These are phyloP conservation scores for Philhelius pedissequus DNA, from an alignment of 2,888 invertebrate genomes.

Conservation along the genomic window DNA sequence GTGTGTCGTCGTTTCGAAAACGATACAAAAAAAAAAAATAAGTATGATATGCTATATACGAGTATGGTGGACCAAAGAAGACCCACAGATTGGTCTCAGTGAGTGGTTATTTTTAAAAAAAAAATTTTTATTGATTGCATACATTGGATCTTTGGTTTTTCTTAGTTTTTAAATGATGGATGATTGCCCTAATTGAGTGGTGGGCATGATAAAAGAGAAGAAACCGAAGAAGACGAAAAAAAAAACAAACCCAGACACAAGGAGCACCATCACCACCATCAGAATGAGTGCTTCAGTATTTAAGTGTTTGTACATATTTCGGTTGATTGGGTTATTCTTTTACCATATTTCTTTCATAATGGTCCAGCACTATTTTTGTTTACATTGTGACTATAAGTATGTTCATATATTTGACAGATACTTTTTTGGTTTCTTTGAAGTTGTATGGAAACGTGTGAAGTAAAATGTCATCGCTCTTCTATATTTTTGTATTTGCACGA, in stretches of 20 bases:
- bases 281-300: conserved; percentile 25
- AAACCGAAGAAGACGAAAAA: conserved; percentile 28
- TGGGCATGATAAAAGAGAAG: conserved; percentile 47
- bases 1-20: conserved; percentile 20
- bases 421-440: conserved; percentile 2
- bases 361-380: conserved; percentile 22
- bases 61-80: background rate
- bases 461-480: background rate
- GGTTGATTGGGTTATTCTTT: conserved; percentile 34
- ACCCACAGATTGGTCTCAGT: conserved; percentile 20
- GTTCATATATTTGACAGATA: conserved; percentile 16
- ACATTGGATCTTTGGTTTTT: background rate
- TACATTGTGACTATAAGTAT: conserved; percentile 8
- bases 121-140: background rate
- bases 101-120: background rate
- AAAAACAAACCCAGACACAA: background rate
- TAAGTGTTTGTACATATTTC: conserved; percentile 56
- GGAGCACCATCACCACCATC: background rate
- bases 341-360: background rate
- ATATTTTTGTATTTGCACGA: too few relatives aligned
- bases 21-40: background rate
- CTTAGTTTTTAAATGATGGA: conserved; percentile 50
- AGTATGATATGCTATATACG: background rate
- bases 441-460: conserved; percentile 1
- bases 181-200: conserved; percentile 67